Evolutionary conservation across 2,888 invertebrate species (phyloP).

Genomic region (Eupithecia subumbrata): DNA sequence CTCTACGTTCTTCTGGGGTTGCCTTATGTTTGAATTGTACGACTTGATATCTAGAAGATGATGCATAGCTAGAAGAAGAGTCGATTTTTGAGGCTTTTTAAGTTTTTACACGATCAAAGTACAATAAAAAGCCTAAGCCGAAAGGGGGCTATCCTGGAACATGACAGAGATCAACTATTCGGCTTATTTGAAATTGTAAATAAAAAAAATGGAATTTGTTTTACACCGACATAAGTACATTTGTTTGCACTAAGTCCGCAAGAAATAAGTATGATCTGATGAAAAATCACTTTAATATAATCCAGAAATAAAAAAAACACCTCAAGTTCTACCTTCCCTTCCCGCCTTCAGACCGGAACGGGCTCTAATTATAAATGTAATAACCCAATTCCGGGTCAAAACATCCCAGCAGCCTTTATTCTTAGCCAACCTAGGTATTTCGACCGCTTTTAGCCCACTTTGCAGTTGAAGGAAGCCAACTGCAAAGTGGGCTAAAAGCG

Average conservation of each 20-base stretch:
- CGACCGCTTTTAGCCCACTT: constrained; percentile 23
- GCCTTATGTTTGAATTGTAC: background rate
- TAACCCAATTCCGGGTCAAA: constrained; percentile 29
- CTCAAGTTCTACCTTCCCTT: background rate
- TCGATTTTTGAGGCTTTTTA: background rate
- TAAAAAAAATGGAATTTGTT: no score
- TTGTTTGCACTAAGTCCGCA: background rate
- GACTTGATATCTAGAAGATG: no score
- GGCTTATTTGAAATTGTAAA: background rate
- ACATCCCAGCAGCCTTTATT: constrained; percentile 24
- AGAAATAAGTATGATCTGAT: background rate
- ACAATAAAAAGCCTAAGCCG: background rate
- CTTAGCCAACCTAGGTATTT: constrained; percentile 28
- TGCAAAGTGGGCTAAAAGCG: no score
- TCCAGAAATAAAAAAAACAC: background rate
- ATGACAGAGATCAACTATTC: background rate
- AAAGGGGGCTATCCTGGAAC: background rate
- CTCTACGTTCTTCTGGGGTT: constrained; percentile 29
- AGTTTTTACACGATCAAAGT: background rate
- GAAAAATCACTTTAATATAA: background rate
- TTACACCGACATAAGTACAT: background rate
- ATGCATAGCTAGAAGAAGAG: background rate
- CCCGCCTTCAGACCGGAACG: constrained; percentile 19
- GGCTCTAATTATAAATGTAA: constrained; percentile 34
- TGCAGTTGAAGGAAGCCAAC: no score